Percentiles rank a stretch among this genome's conserved stretches.
Evolutionary conservation across 92 coral and sea anemone genomes (phyloP).

Genomic region (Montipora capitata): DNA sequence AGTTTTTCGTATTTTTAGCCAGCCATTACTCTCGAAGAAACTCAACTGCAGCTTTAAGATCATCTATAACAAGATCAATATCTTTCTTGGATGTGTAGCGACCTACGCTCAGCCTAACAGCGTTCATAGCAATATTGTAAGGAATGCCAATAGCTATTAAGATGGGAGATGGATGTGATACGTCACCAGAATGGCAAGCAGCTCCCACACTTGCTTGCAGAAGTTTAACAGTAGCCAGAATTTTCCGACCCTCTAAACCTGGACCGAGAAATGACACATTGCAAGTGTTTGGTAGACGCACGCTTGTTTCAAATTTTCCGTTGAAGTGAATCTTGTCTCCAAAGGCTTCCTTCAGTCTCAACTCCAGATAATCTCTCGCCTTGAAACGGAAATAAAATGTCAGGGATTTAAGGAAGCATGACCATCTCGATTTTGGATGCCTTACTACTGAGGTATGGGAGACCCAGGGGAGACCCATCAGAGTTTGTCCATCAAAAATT

Average conservation of each 20-base stretch:
- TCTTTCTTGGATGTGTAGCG: conserved; percentile 84
- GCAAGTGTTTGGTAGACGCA: conserved; percentile 95
- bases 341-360: conserved; percentile 77
- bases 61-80: conserved; percentile 85
- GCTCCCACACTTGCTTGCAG: conserved; percentile 98
- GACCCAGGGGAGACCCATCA: too few relatives aligned
- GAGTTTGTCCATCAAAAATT: too few relatives aligned
- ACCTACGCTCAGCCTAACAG: conserved; percentile 96
- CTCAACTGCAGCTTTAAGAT: conserved; percentile 79
- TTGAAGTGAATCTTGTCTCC: conserved; percentile 87
- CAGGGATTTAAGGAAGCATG: too few relatives aligned
- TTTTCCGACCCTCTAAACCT: conserved; percentile 82
- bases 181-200: conserved; percentile 94
- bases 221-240: conserved; percentile 72
- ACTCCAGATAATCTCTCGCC: conserved; percentile 95
- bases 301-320: conserved; percentile 89
- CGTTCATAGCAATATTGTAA: conserved; percentile 89
- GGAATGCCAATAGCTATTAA: conserved; percentile 95
- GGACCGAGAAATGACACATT: conserved; percentile 92
- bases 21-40: conserved; percentile 37
- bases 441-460: too few relatives aligned
- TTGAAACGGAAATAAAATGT: conserved; percentile 11
- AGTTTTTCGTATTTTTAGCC: not conserved
- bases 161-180: conserved; percentile 89
- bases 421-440: too few relatives aligned